A percentile compares a stretch with the other conserved stretches of the same genome.
phyloP scores from a whole-genome alignment of 2,888 invertebrate genomes.

The Deilephila elpenor region DNA sequence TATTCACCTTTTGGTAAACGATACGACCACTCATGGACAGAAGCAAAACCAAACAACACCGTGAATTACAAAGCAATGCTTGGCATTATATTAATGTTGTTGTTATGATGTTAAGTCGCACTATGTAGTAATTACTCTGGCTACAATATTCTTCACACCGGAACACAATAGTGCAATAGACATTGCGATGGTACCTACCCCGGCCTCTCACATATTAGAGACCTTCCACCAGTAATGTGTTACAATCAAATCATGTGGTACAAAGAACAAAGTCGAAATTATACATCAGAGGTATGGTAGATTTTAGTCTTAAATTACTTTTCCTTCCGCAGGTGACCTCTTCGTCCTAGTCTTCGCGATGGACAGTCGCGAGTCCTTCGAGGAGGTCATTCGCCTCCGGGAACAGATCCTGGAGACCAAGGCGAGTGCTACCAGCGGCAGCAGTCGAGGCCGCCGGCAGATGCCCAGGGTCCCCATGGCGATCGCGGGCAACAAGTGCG shows the following conservation, averaged over 20 bases:
- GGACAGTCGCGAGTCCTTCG: conserved; percentile 93
- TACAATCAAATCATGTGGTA: too few species aligned
- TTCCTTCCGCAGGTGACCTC: conserved; percentile 86
- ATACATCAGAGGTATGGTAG: too few species aligned
- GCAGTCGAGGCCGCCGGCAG: conserved; percentile 85
- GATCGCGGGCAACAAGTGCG: conserved; percentile 94
- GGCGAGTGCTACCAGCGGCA: conserved; percentile 88
- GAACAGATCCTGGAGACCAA: conserved; percentile 94
- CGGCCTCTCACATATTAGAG: too few species aligned
- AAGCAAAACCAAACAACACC: background rate
- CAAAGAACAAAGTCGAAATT: too few species aligned
- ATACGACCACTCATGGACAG: background rate
- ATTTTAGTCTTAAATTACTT: background rate
- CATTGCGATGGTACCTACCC: too few species aligned
- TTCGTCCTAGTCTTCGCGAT: conserved; percentile 93
- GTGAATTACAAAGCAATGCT: too few species aligned
- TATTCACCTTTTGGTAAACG: background rate
- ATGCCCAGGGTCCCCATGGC: conserved; percentile 92
- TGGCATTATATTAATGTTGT: too few species aligned
- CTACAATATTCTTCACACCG: too few species aligned
- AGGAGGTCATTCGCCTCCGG: conserved; percentile 91
- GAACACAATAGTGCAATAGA: too few species aligned
- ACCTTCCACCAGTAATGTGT: too few species aligned
- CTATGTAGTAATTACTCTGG: too few species aligned
- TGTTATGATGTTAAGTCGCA: too few species aligned